Base-by-base conservation (phyloP, 1,140 invertebrate species). In the Sycophaga agraensis region DNA sequence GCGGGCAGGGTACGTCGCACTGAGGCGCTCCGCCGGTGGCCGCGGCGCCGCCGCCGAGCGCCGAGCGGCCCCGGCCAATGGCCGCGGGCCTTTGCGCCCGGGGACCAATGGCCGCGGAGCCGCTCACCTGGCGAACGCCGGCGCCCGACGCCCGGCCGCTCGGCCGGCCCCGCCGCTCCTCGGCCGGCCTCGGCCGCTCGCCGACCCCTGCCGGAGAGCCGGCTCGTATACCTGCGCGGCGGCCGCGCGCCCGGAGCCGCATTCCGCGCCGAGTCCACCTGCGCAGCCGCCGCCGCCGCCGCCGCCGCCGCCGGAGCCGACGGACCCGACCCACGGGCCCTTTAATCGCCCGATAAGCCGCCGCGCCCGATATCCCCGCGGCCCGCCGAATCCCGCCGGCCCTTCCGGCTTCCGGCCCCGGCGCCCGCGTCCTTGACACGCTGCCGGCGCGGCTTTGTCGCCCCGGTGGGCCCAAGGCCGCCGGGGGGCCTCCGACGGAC, bases 1-100 rank as follows among this genome's bases (percentile, higher is more conserved):
- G 51, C 64, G 66, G 68, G 68, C 48, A 73, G 73, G 73, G 73
- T 74, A 72, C 73, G 66, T 73, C 69, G 64, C 75, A 73, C 73
- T 73, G 70, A 72, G 66, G 28, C 65, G 67, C 56, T 55, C 68
- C 68, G 68, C 62, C 69, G 70, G 70, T 70, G 68, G 71, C 69
- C 21, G 34, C 26, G 26, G 42, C 43, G 22, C 43, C 12, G 57
- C 22, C 26, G 40, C 16, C 22, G 46, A 43, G 63, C 64, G 58
- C 68, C 54, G 59, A 40, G 56, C 28, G n/a, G 5, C 45, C 1
- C 2, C 8, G 34, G 39, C 74, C 71, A 74, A 74, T 73, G 48
- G 9, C 16, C 26, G 43, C 1, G 0, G 4, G 14, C 2, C 1
- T 39, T 17, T 34, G 31, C 28, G 35, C n/a, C 8, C 45, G 8